Evolutionary conservation across 1,140 invertebrate species (phyloP), one percentile per base, ranked within the genome.

Genomic region (Microplitis demolitor): DNA sequence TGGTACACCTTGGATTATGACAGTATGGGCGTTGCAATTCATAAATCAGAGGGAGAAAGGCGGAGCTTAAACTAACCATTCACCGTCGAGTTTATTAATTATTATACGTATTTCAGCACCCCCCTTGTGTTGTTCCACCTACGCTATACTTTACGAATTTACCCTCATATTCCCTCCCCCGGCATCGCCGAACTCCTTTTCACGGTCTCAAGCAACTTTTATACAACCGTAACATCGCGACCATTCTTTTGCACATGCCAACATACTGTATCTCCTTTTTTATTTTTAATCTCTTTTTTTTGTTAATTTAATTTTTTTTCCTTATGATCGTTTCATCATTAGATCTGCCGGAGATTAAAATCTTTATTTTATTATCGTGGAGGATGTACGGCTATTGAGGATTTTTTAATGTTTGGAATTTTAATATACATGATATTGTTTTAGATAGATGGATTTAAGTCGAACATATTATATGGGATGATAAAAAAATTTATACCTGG

Each of bases 31-130:
- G 86, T 84, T 80, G 82, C 86, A 81, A 80, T 86, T 86, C 85
- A 87, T 87, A 86, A 87, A 86, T 86, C 85, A 84, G 83, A 82
- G 79, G 77, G 74, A 75, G 74, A 78, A 77, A 71, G 83, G 84
- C 85, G 84, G 81, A 76, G 81, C 79, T 64, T 77, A 50, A 53
- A 51, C 75, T 78, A 85, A 76, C 86, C 86, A 87, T 82, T 86
- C 86, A 87, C 79, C 82, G 82, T 56, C 80, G 78, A 75, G 76
- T 76, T 87, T 87, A 87, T 87, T 87, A 87, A 87, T 87, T 87
- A 86, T 87, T 85, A 85, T 85, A 79, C 74, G 66, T 74, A 33
- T 66, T 62, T 51, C 16, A 51, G 69, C 75, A 75, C 77, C 71
- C 76, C 72, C 60, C 71, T 45, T 35, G 8, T 16, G 8, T 61